These are phyloP conservation scores for Sphaeridia pumilis DNA, from an alignment of 2,888 invertebrate species.

Conservation along the genomic window DNA sequence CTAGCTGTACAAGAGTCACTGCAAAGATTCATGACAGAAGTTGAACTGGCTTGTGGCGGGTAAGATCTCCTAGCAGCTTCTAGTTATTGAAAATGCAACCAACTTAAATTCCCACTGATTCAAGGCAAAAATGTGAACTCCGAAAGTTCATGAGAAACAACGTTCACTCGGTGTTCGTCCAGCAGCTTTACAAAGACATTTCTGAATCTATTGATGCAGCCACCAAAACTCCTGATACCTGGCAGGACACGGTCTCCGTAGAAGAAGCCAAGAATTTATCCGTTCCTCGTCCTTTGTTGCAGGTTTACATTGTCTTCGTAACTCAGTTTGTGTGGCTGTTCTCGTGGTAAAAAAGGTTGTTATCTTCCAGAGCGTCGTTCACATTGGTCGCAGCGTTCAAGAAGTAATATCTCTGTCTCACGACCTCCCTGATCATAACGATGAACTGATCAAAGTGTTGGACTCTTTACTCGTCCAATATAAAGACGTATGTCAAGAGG, in stretches of 20 bases:
- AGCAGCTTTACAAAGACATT: conserved; percentile 56
- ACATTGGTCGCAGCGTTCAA: conserved; percentile 54
- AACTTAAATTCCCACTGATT: not conserved
- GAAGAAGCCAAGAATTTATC: conserved; percentile 54
- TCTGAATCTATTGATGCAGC: conserved; percentile 56
- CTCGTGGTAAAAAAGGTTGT: no score
- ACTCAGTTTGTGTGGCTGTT: not conserved
- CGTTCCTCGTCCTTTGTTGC: conserved; percentile 53
- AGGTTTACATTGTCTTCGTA: conserved; percentile 42
- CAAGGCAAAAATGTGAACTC: conserved; percentile 54
- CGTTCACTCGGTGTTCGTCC: conserved; percentile 73
- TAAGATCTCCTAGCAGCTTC: conserved; percentile 7
- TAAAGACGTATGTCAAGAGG: conserved; percentile 59
- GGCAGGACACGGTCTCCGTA: conserved; percentile 61
- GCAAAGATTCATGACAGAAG: conserved; percentile 69
- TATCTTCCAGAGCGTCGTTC: conserved; percentile 54
- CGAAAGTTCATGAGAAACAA: conserved; percentile 76
- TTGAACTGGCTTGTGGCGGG: conserved; percentile 50
- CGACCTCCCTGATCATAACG: conserved; percentile 60
- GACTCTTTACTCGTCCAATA: conserved; percentile 59
- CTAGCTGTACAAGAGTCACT: conserved; percentile 70
- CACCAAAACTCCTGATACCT: conserved; percentile 62
- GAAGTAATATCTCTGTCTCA: conserved; percentile 58
- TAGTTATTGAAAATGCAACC: not conserved
- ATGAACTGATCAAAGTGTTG: conserved; percentile 60